Base-by-base conservation (phyloP, 92 coral and sea anemone genomes). In the Phymanthus crucifer region DNA sequence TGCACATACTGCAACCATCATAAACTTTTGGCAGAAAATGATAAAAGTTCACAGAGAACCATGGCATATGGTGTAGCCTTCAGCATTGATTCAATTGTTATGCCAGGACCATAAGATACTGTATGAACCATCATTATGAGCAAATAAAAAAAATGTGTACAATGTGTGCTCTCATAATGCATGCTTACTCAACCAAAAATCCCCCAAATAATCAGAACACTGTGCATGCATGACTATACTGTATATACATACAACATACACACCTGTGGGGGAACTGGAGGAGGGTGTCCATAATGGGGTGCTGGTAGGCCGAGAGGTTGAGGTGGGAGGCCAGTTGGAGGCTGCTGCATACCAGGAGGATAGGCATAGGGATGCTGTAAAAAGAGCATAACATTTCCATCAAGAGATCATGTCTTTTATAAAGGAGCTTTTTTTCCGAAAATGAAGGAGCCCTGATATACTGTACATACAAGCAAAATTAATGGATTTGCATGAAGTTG, bases 241-340 rank as follows among this genome's bases (percentile, higher is more conserved):
- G 86, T 56, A 31, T 74, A 80, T 56, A 64, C 32, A 32, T 27
- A 57, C 6, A 50, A 24, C 4, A 40, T 37, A 72, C 27, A 54
- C n/a, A 75, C 82, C 73, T 86, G 84, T 24, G 78, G 85, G 32
- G 75, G 83, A 12, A 76, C 80, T 32, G 89, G 89, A 32, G 66
- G 79, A 23, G 78, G 69, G 27, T 71, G 87, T 14, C 81, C 72
- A 77, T 33, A 77, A 54, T 84, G 88, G 36, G 77, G 66, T 18
- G 70, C 61, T 9, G 40, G 7, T 34, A 57, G 80, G 33, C 83
- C 82, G 1, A 61, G 19, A 19, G 90, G 77, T 48, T 83, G 92
- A 50, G 85, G 79, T 50, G 88, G 90, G 26, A 91, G 87, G 79
- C 78, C 78, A 3, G 73, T 74, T 64, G 85, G 91, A 61, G 87